Evolutionary conservation across 2,888 invertebrate genomes (phyloP).

Genomic region (Xestia c-nigrum): DNA sequence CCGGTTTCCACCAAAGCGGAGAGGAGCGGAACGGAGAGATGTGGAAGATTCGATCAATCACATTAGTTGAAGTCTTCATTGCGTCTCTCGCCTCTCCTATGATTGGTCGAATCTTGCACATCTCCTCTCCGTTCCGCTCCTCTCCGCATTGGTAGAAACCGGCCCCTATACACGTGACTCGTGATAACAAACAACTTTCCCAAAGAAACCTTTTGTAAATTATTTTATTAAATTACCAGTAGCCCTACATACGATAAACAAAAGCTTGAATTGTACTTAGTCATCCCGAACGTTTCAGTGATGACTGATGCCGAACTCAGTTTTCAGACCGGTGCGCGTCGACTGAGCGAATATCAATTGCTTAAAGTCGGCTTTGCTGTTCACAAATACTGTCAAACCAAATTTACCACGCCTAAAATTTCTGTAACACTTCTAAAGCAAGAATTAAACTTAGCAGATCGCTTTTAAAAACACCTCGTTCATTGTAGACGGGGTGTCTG

Average conservation of each 20-base stretch:
- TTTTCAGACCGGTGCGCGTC: background rate
- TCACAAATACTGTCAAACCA: background rate
- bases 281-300: background rate
- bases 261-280: background rate
- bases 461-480: background rate
- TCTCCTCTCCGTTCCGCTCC: no score
- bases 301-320: background rate
- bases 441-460: background rate
- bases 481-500: background rate
- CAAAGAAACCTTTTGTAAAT: no score
- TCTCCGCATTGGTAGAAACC: no score
- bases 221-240: no score
- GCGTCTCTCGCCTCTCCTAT: no score
- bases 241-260: background rate
- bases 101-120: no score
- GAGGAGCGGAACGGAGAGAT: no score
- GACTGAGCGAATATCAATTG: background rate
- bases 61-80: no score
- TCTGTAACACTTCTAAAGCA: background rate
- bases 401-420: background rate
- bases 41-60: no score
- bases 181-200: no score
- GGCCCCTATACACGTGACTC: no score
- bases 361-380: background rate
- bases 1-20: no score